phyloP scores from a whole-genome alignment of 1,140 invertebrate species.

The Archivesica marissinica region DNA sequence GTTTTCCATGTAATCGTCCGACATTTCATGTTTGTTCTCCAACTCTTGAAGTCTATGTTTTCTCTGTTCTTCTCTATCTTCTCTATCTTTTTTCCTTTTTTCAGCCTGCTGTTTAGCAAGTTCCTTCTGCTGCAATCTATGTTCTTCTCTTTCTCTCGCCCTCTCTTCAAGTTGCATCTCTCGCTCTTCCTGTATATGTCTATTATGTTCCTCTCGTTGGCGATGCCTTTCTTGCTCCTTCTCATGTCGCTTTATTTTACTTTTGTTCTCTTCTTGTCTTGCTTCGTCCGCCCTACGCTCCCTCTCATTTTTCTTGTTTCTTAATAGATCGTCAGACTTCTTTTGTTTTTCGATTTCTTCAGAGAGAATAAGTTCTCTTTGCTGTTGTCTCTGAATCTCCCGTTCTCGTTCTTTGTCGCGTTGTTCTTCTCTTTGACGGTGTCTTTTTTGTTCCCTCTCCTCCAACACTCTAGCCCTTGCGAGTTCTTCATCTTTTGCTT shows the following conservation, averaged over 20 bases:
- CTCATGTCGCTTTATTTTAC: background rate
- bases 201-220: background rate
- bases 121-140: background rate
- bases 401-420: background rate
- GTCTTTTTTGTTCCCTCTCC: background rate
- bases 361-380: background rate
- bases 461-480: background rate
- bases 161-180: background rate
- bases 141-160: constrained; percentile 1
- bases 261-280: background rate
- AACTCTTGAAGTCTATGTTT: background rate
- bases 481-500: background rate
- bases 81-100: background rate
- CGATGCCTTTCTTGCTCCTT: background rate
- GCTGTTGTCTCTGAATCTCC: constrained; percentile 5
- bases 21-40: background rate
- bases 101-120: background rate
- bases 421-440: background rate
- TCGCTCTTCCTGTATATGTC: background rate
- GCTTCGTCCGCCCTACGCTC: background rate
- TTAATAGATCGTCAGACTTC: background rate
- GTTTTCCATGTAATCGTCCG: background rate
- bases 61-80: background rate
- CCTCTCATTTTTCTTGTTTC: background rate
- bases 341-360: background rate